Conservation (phyloP, 2,888 invertebrate species). For the Carterocephalus palaemon region DNA sequence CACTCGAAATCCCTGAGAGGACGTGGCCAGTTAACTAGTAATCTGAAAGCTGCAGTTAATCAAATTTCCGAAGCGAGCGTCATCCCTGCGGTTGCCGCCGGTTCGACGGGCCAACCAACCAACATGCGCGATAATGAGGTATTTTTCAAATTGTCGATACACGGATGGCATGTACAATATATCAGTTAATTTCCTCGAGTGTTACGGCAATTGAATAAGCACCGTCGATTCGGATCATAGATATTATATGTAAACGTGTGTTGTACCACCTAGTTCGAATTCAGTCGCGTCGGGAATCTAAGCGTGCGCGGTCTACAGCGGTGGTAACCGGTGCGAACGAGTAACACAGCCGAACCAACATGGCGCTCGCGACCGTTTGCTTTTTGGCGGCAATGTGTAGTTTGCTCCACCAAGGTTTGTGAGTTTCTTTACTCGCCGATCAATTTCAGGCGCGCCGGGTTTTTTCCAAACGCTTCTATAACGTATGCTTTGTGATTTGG, state of each 20-base stretch:
- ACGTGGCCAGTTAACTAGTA: neutral
- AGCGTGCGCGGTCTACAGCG: conserved; percentile 48
- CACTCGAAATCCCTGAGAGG: too few species aligned
- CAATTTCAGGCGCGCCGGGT: conserved; percentile 2
- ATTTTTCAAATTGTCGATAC: conserved; percentile 20
- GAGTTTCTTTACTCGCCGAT: conserved; percentile 19
- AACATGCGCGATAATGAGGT: conserved; percentile 8
- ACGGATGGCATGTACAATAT: conserved; percentile 22
- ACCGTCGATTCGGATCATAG: conserved; percentile 32
- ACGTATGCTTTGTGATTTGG: neutral
- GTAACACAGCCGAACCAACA: conserved; percentile 37
- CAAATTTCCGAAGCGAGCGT: neutral
- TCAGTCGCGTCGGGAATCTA: conserved; percentile 31
- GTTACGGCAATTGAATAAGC: conserved; percentile 69
- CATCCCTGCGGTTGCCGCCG: neutral
- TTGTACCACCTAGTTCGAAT: conserved; percentile 31
- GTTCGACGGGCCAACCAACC: neutral
- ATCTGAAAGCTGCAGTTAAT: conserved; percentile 1
- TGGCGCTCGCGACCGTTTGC: conserved; percentile 55
- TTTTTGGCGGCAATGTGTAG: conserved; percentile 69
- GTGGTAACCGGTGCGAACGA: conserved; percentile 44
- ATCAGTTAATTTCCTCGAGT: conserved; percentile 51
- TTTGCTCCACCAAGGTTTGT: conserved; percentile 71
- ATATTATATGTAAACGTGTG: conserved; percentile 36
- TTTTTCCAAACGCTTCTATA: neutral